Conservation (phyloP, 2,797 vertebrate genomes). For the Synanceia verrucosa region DNA sequence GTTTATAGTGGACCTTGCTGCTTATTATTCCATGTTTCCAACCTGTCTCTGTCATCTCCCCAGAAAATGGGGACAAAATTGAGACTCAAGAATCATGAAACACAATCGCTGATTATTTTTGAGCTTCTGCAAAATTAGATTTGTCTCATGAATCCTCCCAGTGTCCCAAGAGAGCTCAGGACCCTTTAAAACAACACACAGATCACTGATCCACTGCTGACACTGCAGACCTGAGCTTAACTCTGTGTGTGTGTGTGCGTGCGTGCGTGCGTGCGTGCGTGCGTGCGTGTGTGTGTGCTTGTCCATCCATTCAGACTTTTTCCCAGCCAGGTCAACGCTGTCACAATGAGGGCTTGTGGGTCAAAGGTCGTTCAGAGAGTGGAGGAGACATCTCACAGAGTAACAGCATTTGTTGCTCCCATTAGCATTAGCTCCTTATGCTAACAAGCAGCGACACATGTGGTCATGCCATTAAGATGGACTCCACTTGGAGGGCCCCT, state of each 20-base stretch:
- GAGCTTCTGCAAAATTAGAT: neutral
- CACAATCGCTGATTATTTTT: neutral
- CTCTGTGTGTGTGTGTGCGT: conserved; percentile 19
- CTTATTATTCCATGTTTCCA: no score
- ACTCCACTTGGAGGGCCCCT: neutral
- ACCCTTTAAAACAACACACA: conserved; percentile 43
- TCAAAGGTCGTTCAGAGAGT: conserved; percentile 59
- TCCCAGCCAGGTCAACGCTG: conserved; percentile 32
- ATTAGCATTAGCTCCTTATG: conserved; percentile 64
- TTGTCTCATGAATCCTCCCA: conserved; percentile 11
- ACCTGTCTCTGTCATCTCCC: no score
- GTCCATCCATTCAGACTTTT: conserved; percentile 22
- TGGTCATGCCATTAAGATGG: conserved; percentile 55
- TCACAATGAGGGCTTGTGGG: conserved; percentile 35
- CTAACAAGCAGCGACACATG: conserved; percentile 62
- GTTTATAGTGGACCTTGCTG: no score
- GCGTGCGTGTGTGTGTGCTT: neutral
- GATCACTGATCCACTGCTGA: conserved; percentile 57
- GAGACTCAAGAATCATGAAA: neutral
- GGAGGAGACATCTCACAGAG: conserved; percentile 20
- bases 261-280: conserved; percentile 23
- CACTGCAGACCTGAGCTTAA: conserved; percentile 50
- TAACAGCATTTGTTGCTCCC: conserved; percentile 63
- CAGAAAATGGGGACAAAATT: neutral
- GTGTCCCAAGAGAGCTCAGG: conserved; percentile 9